Conservation (phyloP, 1,140 invertebrate genomes). For the Drosophila yakuba region DNA sequence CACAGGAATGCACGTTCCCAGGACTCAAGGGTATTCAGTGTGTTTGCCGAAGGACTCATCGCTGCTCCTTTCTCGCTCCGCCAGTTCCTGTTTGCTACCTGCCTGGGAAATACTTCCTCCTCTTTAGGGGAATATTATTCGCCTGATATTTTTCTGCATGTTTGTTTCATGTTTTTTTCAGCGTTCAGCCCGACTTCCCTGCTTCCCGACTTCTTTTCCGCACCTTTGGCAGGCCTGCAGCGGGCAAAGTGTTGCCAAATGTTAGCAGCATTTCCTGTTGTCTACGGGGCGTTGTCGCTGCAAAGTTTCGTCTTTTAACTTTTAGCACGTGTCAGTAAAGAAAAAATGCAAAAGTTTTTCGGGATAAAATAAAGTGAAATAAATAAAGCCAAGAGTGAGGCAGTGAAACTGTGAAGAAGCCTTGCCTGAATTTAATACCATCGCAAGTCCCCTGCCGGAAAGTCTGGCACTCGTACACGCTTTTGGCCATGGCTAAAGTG, state of each 20-base stretch:
- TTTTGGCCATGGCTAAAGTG: constrained; percentile 49
- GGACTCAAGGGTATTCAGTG: constrained; percentile 51
- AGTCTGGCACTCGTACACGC: constrained; percentile 29
- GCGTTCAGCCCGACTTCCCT: constrained; percentile 23
- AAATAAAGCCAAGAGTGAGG: constrained; percentile 35
- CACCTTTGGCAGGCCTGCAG: constrained; percentile 41
- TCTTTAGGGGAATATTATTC: constrained; percentile 56
- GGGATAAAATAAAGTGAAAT: constrained; percentile 25
- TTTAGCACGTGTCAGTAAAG: constrained; percentile 72
- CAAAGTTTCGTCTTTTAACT: constrained; percentile 54
- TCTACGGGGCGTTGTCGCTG: constrained; percentile 53
- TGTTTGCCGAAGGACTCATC: constrained; percentile 57
- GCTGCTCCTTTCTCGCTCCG: constrained; percentile 28
- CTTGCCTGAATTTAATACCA: constrained; percentile 45
- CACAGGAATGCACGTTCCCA: constrained; percentile 67
- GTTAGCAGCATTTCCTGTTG: constrained; percentile 79
- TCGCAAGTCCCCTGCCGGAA: background rate
- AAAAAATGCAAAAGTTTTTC: constrained; percentile 47
- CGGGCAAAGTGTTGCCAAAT: constrained; percentile 76
- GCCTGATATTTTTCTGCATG: constrained; percentile 20
- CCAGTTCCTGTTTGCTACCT: constrained; percentile 58
- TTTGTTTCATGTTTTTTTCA: constrained; percentile 21
- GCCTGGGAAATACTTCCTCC: constrained; percentile 74
- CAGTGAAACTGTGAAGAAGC: constrained; percentile 35
- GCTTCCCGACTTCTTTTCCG: background rate